phyloP scores from a whole-genome alignment of 2,888 invertebrate species.

The Hirtodrosophila alboralis region DNA sequence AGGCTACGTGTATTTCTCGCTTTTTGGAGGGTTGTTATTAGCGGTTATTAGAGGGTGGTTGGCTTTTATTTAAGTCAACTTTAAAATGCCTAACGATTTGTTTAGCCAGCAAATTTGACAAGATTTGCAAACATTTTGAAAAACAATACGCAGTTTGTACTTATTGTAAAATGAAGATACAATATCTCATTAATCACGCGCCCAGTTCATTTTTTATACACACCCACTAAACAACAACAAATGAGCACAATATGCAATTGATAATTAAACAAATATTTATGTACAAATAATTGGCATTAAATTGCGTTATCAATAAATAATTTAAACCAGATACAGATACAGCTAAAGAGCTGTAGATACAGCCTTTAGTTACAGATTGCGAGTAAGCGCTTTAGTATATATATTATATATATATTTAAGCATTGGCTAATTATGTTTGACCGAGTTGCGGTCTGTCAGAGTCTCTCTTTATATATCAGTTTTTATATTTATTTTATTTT shows the following conservation, averaged over 20 bases:
- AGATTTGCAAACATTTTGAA: constrained; percentile 56
- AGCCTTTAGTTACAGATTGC: constrained; percentile 18
- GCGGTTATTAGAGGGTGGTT: constrained; percentile 10
- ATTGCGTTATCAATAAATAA: constrained; percentile 82
- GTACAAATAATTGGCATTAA: constrained; percentile 82
- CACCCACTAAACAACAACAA: constrained; percentile 33
- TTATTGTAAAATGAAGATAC: background rate
- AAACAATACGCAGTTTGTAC: constrained; percentile 39
- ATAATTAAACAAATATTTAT: constrained; percentile 77
- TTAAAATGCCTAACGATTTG: constrained; percentile 55
- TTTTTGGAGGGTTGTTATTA: constrained; percentile 18
- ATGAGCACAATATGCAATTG: constrained; percentile 64
- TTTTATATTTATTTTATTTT: constrained; percentile 16
- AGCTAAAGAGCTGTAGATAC: constrained; percentile 8
- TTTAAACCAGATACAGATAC: constrained; percentile 59
- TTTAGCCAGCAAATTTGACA: constrained; percentile 48
- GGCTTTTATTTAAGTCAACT: constrained; percentile 14
- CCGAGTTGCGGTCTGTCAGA: constrained; percentile 51
- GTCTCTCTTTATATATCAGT: constrained; percentile 26
- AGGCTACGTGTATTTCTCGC: background rate
- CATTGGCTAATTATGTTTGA: constrained; percentile 72
- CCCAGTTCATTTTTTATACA: constrained; percentile 11
- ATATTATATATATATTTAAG: constrained; percentile 46
- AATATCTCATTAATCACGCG: constrained; percentile 59
- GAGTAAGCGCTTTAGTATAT: constrained; percentile 17